phyloP scores from a whole-genome alignment of 2,113 vertebrate genomes.

The Mesoclemmys tuberculata region DNA sequence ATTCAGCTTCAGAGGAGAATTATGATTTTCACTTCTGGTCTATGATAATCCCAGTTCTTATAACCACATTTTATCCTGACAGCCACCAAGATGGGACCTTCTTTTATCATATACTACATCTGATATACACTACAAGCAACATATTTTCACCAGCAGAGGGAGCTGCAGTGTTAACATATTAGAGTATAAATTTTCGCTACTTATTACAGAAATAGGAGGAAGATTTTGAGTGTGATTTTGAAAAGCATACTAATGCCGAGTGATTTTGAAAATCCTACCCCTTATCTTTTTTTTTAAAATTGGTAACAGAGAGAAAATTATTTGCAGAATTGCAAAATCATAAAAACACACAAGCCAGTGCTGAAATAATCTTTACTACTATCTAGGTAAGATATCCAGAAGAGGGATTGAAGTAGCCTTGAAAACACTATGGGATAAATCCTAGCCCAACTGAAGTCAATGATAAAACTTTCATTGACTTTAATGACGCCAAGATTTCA shows the following conservation, averaged over 20 bases:
- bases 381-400: neutral
- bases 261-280: no score
- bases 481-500: neutral
- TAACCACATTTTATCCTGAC: fast-evolving
- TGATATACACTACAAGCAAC: neutral
- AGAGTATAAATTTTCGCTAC: neutral
- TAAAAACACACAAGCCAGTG: neutral
- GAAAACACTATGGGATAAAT: no score
- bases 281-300: neutral
- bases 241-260: no score
- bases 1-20: neutral
- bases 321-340: neutral
- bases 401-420: neutral
- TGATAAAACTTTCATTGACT: neutral
- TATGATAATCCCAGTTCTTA: neutral
- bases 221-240: neutral
- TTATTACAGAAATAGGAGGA: neutral
- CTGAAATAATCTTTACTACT: neutral
- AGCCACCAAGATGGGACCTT: neutral
- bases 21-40: neutral
- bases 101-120: neutral
- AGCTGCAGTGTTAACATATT: constrained; percentile 32
- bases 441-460: neutral
- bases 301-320: neutral
- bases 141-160: constrained; percentile 60